Conservation (phyloP, 2,113 vertebrate species). For the Rhinichthys klamathensis region DNA sequence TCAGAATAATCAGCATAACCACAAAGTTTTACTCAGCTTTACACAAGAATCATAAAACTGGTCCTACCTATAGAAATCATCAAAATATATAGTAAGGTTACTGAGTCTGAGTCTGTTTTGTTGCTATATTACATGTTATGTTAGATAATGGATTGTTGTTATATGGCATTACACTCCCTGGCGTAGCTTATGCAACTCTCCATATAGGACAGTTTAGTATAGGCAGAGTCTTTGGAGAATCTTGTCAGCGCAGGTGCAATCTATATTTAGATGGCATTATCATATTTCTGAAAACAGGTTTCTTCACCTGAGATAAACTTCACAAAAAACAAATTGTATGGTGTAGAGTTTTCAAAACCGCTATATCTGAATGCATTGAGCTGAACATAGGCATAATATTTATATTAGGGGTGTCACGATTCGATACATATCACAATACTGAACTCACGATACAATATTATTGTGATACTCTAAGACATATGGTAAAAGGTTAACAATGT, state of each 20-base stretch:
- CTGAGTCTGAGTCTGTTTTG: neutral
- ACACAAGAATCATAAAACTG: neutral
- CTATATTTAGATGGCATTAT: constrained; percentile 40
- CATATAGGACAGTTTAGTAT: constrained; percentile 33
- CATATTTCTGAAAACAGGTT: constrained; percentile 19
- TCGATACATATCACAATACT: no score
- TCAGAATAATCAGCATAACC: neutral
- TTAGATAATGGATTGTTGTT: neutral
- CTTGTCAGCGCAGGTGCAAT: constrained; percentile 25
- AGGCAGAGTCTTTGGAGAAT: constrained; percentile 27
- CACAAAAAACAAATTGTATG: neutral
- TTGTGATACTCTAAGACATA: no score
- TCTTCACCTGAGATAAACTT: neutral
- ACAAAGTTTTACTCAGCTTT: neutral
- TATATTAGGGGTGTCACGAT: no score
- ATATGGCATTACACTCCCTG: neutral
- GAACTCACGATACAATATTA: no score
- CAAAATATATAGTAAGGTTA: neutral
- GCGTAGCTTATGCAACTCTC: neutral
- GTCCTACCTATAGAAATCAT: neutral
- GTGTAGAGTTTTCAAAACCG: neutral
- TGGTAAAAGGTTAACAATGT: no score
- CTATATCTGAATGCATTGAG: neutral
- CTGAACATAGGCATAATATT: neutral
- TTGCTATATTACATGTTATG: neutral